Evolutionary conservation across 2,113 vertebrate species (phyloP).

Genomic region (Trachemys scripta): DNA sequence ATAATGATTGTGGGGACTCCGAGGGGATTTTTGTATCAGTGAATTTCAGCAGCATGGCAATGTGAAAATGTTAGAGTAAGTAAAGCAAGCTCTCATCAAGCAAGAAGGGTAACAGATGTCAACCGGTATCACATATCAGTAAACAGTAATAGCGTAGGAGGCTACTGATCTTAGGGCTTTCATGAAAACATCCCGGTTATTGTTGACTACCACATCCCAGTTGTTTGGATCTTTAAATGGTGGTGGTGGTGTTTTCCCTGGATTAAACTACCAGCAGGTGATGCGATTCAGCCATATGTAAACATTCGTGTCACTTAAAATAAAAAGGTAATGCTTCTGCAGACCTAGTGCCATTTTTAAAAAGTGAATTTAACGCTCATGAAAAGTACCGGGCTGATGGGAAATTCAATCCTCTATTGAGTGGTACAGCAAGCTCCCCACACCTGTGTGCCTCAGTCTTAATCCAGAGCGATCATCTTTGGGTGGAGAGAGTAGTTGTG

Average conservation of each 20-base stretch:
- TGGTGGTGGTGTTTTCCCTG: not conserved
- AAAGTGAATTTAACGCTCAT: conserved; percentile 32
- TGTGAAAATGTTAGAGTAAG: conserved; percentile 77
- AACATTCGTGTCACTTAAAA: conserved; percentile 37
- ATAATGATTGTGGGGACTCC: conserved; percentile 61
- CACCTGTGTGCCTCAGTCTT: conserved; percentile 50
- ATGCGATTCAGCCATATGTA: conserved; percentile 12
- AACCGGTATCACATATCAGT: conserved; percentile 76
- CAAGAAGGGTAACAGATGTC: conserved; percentile 82
- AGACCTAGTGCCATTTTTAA: conserved; percentile 10
- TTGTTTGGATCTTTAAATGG: conserved; percentile 26
- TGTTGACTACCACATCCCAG: conserved; percentile 47
- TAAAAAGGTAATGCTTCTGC: conserved; percentile 36
- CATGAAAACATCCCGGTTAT: conserved; percentile 45
- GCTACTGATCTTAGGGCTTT: conserved; percentile 67
- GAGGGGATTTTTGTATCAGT: conserved; percentile 64
- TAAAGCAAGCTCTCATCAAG: conserved; percentile 72
- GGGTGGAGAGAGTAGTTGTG: conserved; percentile 57
- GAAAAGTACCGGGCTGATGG: conserved; percentile 10
- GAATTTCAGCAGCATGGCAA: conserved; percentile 62
- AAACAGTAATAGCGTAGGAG: conserved; percentile 71
- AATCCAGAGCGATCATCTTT: conserved; percentile 60
- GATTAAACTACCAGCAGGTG: conserved; percentile 29
- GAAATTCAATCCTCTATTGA: conserved; percentile 59
- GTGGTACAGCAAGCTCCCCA: conserved; percentile 53